Evolutionary conservation across 2,888 invertebrate species (phyloP).

Genomic region (Aelia acuminata): DNA sequence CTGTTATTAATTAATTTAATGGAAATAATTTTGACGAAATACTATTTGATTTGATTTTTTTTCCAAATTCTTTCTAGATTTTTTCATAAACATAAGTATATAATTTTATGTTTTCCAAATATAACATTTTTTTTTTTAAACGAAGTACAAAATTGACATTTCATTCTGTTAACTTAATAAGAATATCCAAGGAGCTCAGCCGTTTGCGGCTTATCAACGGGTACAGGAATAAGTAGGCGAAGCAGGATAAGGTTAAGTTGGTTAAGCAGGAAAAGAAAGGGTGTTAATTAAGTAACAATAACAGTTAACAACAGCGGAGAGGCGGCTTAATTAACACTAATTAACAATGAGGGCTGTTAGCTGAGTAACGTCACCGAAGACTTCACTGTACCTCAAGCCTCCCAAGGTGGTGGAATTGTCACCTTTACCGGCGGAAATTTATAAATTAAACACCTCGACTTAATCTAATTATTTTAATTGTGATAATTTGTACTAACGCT

Average conservation of each 20-base stretch:
- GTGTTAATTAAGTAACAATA: constrained; percentile 31
- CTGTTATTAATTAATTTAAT: too few species aligned
- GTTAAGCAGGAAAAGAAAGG: background rate
- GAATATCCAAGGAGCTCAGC: background rate
- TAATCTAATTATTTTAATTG: background rate
- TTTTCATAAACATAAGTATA: too few species aligned
- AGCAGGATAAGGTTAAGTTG: background rate
- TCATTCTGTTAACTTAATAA: background rate
- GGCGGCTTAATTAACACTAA: constrained; percentile 12
- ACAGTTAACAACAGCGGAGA: background rate
- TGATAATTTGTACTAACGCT: background rate
- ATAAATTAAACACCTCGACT: background rate
- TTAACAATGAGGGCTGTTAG: constrained; percentile 34
- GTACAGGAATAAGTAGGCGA: background rate
- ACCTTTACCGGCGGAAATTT: background rate
- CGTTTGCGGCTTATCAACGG: background rate
- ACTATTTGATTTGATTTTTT: too few species aligned
- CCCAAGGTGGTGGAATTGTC: background rate
- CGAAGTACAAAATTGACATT: background rate
- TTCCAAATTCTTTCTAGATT: too few species aligned
- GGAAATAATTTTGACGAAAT: too few species aligned
- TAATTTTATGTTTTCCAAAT: too few species aligned
- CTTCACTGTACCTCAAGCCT: background rate
- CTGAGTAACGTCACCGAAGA: constrained; percentile 5
- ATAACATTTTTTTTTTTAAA: too few species aligned